A percentile compares a stretch with the other conserved stretches of the same genome.
These are phyloP conservation scores for Ips typographus DNA, from an alignment of 1,140 invertebrate genomes.

Conservation along the genomic window DNA sequence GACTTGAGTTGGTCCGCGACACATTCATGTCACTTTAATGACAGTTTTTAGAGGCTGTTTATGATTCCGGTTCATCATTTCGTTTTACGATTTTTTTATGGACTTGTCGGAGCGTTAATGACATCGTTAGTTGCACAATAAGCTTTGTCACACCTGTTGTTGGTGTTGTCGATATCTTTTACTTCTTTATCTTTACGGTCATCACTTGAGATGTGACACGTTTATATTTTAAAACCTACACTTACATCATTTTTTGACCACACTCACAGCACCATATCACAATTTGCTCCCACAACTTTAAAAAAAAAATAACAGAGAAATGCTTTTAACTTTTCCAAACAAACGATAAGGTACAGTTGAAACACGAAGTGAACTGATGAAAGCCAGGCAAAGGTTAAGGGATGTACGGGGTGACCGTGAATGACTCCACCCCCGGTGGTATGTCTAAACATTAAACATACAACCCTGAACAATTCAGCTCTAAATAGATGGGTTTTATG, in stretches of 20 bases:
- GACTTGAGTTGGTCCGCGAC: slow-evolving; percentile 39
- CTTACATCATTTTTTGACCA: no score
- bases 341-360: no score
- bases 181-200: no score
- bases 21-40: slow-evolving; percentile 49
- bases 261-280: no score
- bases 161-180: background rate
- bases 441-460: slow-evolving; percentile 39
- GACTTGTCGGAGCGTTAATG: slow-evolving; percentile 32
- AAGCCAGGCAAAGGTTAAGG: no score
- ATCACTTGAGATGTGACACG: no score
- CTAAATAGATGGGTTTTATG: background rate
- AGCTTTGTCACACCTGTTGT: background rate
- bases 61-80: slow-evolving; percentile 49
- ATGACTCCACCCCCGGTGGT: background rate
- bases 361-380: no score
- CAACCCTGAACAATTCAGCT: slow-evolving; percentile 40
- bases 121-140: slow-evolving; percentile 6
- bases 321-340: no score
- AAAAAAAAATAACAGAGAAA: no score
- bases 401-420: slow-evolving; percentile 14
- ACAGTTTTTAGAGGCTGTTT: slow-evolving; percentile 51
- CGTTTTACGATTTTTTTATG: slow-evolving; percentile 41
- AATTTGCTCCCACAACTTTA: no score
- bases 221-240: no score